Conservation (phyloP, 2,113 vertebrate genomes). For the Microcebus ravelobensis region DNA sequence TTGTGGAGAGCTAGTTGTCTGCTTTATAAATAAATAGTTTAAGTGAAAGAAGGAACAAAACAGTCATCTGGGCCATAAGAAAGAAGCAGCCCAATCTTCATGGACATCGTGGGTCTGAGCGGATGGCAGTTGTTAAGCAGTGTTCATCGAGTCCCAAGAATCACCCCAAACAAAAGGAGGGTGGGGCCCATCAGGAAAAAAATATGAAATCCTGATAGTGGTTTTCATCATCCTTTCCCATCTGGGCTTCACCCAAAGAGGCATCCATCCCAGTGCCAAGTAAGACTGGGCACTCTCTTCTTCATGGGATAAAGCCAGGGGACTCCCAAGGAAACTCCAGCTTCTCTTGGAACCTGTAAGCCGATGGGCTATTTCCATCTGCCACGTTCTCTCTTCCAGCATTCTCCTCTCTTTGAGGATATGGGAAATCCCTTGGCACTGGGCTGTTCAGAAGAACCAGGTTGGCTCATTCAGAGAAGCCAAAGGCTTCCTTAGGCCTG, state of each 20-base stretch:
- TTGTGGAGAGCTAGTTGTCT: neutral
- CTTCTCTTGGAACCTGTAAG: constrained; percentile 53
- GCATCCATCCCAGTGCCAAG: constrained; percentile 57
- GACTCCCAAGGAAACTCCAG: constrained; percentile 62
- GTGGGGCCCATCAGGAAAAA: neutral
- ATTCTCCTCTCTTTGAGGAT: constrained; percentile 36
- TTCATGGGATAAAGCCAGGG: constrained; percentile 64
- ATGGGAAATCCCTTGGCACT: constrained; percentile 48
- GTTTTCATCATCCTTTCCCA: neutral
- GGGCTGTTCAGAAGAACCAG: neutral
- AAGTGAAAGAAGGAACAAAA: neutral
- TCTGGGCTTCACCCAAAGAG: constrained; percentile 55
- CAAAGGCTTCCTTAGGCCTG: neutral
- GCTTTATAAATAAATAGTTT: neutral
- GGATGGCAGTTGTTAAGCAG: neutral
- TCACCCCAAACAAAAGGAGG: neutral
- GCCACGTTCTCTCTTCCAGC: constrained; percentile 53
- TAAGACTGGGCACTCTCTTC: constrained; percentile 58
- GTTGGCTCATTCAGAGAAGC: neutral
- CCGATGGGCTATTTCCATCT: constrained; percentile 70
- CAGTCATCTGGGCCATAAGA: neutral
- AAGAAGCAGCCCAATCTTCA: neutral
- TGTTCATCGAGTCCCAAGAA: neutral
- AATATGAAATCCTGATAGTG: neutral
- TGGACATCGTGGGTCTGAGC: neutral